phyloP scores from a whole-genome alignment of 1,140 invertebrate genomes.

The Hetaerina americana region DNA sequence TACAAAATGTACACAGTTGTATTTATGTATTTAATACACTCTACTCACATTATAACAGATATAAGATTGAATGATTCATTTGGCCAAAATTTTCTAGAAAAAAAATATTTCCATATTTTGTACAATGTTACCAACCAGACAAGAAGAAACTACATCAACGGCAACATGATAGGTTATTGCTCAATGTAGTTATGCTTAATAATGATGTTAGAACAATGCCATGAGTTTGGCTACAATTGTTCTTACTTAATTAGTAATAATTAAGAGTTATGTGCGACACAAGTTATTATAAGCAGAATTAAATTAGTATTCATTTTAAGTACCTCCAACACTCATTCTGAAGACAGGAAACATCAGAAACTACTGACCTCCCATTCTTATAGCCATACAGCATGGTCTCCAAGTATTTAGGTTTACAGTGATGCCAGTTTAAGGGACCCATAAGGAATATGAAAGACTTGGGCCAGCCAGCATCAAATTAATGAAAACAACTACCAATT shows the following conservation, averaged over 20 bases:
- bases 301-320: background rate
- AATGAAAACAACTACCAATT: background rate
- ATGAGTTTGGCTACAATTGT: background rate
- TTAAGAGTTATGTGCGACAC: background rate
- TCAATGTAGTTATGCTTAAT: background rate
- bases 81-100: background rate
- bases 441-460: background rate
- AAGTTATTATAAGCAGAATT: constrained; percentile 1
- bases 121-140: background rate
- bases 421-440: background rate
- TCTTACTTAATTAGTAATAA: background rate
- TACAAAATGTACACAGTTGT: background rate
- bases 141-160: background rate
- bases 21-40: background rate
- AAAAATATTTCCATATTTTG: background rate
- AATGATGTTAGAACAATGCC: background rate
- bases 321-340: background rate
- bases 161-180: background rate
- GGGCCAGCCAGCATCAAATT: background rate
- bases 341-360: background rate
- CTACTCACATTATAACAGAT: background rate
- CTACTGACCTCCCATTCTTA: background rate
- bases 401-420: background rate
- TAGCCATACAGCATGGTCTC: background rate
- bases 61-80: background rate